These are phyloP conservation scores for Agonum fuliginosum DNA, from an alignment of 2,888 invertebrate species.

Conservation along the genomic window DNA sequence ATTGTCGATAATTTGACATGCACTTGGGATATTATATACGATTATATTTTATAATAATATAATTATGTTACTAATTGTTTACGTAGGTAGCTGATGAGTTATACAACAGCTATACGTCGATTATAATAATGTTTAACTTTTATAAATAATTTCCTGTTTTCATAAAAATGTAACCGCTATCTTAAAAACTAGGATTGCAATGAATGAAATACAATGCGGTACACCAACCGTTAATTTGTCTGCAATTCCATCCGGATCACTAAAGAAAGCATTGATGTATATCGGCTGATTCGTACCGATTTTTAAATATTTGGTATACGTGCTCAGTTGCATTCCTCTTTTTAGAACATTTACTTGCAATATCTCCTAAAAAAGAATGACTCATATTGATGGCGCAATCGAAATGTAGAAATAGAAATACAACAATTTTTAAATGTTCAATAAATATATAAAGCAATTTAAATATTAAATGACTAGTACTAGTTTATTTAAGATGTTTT, in stretches of 20 bases:
- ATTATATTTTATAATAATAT: too few species aligned
- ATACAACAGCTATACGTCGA: too few species aligned
- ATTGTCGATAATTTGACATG: too few species aligned
- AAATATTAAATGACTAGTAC: background rate
- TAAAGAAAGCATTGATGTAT: conserved; percentile 60
- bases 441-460: background rate
- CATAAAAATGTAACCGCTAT: conserved; percentile 29
- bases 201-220: background rate
- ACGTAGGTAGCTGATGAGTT: too few species aligned
- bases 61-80: too few species aligned
- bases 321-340: conserved; percentile 41
- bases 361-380: conserved; percentile 38
- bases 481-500: too few species aligned
- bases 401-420: background rate
- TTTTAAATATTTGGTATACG: conserved; percentile 47
- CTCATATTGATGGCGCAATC: conserved; percentile 7
- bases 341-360: conserved; percentile 40
- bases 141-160: conserved; percentile 29
- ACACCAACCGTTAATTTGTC: conserved; percentile 51
- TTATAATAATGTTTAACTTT: too few species aligned
- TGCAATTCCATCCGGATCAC: conserved; percentile 50
- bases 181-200: conserved; percentile 15
- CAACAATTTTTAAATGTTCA: background rate
- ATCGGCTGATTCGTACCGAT: conserved; percentile 58
- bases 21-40: too few species aligned